Evolutionary conservation across 2,888 invertebrate genomes (phyloP), one percentile per base, ranked within the genome.

Genomic region (Abrostola triplasia): DNA sequence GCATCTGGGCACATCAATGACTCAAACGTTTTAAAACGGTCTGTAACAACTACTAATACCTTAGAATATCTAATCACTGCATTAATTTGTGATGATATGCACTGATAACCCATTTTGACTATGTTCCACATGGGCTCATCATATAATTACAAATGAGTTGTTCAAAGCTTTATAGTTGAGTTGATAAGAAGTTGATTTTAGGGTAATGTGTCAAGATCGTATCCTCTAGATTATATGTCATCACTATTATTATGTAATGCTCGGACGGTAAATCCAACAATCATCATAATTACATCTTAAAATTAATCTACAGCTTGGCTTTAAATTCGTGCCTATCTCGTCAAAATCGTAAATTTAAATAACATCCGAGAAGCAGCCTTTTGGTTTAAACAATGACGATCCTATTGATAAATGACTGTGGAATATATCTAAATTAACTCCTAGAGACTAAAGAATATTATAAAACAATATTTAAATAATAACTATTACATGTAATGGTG

Each of bases 81-180:
- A 90, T 90, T 89, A 90, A 89, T 91, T 93, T 94, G 93, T 94
- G 94, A 94, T 94, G 94, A 94, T 94, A 94, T 94, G 94, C 94
- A 94, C 93, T 93, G 92, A 93, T 91, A 88, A 90, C 92, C 93
- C 92, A 92, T 81, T 79, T 82, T 85, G 88, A 90, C 92, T 91
- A 89, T 84, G 87, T 89, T 88, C 73, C 73, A 77, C 75, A 88
- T 85, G 92, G 92, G 93, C 84, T 85, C 73, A 79, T 88, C 86
- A 85, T 84, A 87, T 84, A 84, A 85, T 84, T 85, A 85, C 67
- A 71, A 81, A 89, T 86, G 84, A 89, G 86, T 88, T 88, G 87
- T 89, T 88, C 84, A 89, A 72, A 90, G 89, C 88, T 86, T 88
- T 87, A 83, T 80, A 83, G 85, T 85, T 81, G 83, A 87, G 83